Base-by-base conservation (phyloP, 2,113 vertebrate genomes). In the Epinephelus lanceolatus region DNA sequence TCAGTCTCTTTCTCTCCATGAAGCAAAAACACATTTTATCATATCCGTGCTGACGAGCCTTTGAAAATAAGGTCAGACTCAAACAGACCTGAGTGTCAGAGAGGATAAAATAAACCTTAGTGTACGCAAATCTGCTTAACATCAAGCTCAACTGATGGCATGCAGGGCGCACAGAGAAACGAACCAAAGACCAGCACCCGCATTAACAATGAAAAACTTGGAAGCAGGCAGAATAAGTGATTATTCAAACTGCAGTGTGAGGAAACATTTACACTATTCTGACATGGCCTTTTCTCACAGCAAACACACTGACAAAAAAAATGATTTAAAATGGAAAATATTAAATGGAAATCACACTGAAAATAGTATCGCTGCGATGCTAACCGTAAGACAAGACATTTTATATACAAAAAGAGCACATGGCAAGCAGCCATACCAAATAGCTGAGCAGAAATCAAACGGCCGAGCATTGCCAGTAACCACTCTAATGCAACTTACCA, bases 401-500 rank as follows among this genome's bases (percentile, higher is more conserved):
- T 79, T 17, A 66, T 9, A 67, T 37, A 55, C 10, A 27, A 76
- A 78, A 40, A 27, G 0, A 56, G 53, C 13, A 7, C 68, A 61
- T 66, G 71, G 69, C 57, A 77, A 66, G 76, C 62, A 74, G 76
- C 61, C 69, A 51, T 5, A 40, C n/a, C 61, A 52, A 72, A 49
- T 51, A 71, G 11, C 14, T 23, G 17, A 60, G 63, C 59, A 75
- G 59, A 81, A 71, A 37, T 71, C 30, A 59, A 65, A 70, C 55
- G 45, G n/a, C 81, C 88, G 75, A 88, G 87, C 88, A 42, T 12
- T 14, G 25, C 51, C 78, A 69, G 40, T 61, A 61, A 59, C 21
- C 65, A 78, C 57, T 70, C 65, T 18, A n/a, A 59, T 59, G 79
- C 81, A 78, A 91, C 92, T 91, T 86, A 92, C 87, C 92, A 1